These are phyloP conservation scores for Melanerpes formicivorus DNA, from an alignment of 2,113 vertebrate species.

Conservation along the genomic window DNA sequence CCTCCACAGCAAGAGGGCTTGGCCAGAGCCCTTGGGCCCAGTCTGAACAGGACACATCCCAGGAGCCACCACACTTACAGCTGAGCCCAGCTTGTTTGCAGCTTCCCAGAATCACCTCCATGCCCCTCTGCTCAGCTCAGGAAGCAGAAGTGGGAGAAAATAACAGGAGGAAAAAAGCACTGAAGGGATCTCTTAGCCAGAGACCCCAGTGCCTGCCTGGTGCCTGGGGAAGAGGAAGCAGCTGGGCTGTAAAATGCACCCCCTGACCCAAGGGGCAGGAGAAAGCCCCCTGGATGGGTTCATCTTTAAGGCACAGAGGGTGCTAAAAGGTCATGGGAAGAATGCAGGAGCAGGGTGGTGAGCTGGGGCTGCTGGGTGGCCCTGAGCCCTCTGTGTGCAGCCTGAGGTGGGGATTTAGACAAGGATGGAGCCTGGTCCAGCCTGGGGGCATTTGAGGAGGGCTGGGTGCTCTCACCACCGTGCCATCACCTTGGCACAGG, in stretches of 20 bases:
- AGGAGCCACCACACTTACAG: background rate
- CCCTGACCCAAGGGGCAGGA: background rate
- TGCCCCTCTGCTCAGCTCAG: background rate
- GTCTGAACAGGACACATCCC: background rate
- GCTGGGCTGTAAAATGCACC: fast-evolving
- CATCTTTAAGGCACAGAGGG: background rate
- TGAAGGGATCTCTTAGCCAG: background rate
- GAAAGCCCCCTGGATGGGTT: background rate
- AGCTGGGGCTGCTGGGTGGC: background rate
- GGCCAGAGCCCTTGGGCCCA: background rate
- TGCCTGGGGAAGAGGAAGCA: background rate
- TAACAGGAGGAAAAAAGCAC: background rate
- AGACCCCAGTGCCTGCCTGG: background rate
- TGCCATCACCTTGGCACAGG: background rate
- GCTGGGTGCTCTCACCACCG: fast-evolving
- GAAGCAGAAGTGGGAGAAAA: conserved; percentile 1
- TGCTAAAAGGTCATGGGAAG: background rate
- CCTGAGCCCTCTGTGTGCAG: fast-evolving
- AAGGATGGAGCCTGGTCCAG: background rate
- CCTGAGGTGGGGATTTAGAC: background rate
- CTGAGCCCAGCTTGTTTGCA: background rate
- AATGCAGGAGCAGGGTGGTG: fast-evolving
- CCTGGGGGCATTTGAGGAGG: background rate
- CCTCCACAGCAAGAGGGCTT: fast-evolving
- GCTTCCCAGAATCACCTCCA: background rate